Evolutionary conservation across 1,140 invertebrate species (phyloP).

Genomic region (Pectinophora gossypiella): DNA sequence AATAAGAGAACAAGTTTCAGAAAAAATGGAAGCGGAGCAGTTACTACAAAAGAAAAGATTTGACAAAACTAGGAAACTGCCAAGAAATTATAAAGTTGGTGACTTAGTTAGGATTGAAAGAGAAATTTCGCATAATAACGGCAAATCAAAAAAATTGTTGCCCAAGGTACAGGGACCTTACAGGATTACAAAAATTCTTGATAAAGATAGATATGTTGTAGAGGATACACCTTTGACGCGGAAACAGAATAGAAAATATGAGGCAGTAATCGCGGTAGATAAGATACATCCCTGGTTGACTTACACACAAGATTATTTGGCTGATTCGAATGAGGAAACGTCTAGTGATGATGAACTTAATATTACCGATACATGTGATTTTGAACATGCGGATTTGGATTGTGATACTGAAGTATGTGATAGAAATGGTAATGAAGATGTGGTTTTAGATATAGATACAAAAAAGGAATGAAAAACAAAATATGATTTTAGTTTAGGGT

Average conservation of each 20-base stretch:
- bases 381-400: too few species aligned
- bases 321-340: too few species aligned
- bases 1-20: neutral
- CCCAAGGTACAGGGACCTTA: conserved; percentile 1
- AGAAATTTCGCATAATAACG: neutral
- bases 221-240: neutral
- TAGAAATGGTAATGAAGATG: too few species aligned
- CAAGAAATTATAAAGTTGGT: neutral
- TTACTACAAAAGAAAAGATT: neutral
- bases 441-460: too few species aligned
- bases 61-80: neutral
- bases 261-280: neutral
- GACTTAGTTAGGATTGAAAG: conserved; percentile 3
- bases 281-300: neutral
- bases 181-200: conserved; percentile 3
- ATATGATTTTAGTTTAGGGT: too few species aligned
- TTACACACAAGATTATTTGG: too few species aligned
- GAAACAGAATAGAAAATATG: neutral
- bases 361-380: too few species aligned
- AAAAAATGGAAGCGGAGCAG: neutral
- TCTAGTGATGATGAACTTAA: too few species aligned
- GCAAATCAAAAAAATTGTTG: neutral
- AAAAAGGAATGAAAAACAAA: too few species aligned
- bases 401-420: too few species aligned
- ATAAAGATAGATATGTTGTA: conserved; percentile 6